phyloP scores from a whole-genome alignment of 2,888 invertebrate species.

The Rhaphigaster nebulosa region DNA sequence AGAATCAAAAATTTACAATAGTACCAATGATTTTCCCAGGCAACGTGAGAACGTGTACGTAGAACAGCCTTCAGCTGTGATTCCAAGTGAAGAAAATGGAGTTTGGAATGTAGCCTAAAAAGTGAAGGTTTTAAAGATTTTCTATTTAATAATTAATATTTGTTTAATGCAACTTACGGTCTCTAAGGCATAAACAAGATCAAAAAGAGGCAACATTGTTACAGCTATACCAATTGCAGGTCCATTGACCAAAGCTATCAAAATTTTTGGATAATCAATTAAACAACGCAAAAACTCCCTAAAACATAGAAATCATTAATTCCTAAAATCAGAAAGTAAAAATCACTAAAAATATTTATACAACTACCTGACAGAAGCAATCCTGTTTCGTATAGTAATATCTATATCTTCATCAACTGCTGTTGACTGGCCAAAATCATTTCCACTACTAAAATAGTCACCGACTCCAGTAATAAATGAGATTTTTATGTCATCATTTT shows the following conservation, averaged over 20 bases:
- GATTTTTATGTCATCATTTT: conserved; percentile 76
- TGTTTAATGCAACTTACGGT: conserved; percentile 72
- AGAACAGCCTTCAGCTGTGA: conserved; percentile 92
- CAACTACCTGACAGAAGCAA: conserved; percentile 56
- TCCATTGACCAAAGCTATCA: conserved; percentile 92
- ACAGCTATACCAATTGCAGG: conserved; percentile 93
- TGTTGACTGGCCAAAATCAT: conserved; percentile 74
- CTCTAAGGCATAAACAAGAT: conserved; percentile 90
- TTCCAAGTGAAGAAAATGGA: conserved; percentile 88
- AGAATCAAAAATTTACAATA: neutral
- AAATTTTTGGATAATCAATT: conserved; percentile 88
- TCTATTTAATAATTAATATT: conserved; percentile 1
- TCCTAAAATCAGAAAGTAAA: neutral
- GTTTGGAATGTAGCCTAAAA: conserved; percentile 87
- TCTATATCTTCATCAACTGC: conserved; percentile 57
- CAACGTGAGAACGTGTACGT: conserved; percentile 86
- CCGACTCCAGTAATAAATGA: conserved; percentile 86
- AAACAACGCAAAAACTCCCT: conserved; percentile 81
- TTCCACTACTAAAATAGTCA: conserved; percentile 88
- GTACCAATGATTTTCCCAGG: conserved; percentile 85
- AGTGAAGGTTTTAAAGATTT: conserved; percentile 24
- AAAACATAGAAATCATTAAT: conserved; percentile 40
- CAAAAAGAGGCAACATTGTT: conserved; percentile 88
- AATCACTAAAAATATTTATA: neutral
- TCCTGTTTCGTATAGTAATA: conserved; percentile 44